phyloP scores from a whole-genome alignment of 1,140 invertebrate genomes.

The Cyclina sinensis region DNA sequence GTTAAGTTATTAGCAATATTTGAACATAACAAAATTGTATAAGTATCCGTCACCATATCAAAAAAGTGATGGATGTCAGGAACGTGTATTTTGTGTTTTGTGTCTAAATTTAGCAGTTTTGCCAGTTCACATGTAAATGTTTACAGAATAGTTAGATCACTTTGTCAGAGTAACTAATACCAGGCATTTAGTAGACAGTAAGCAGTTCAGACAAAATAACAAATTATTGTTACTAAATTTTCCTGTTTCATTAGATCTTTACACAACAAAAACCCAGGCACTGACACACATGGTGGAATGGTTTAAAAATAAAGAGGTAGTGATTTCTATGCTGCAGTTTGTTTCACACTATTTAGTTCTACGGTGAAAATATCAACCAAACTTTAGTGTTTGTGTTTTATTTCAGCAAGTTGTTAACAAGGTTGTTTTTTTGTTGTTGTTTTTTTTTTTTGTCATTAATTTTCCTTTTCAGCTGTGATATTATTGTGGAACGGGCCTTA shows the following conservation, averaged over 20 bases:
- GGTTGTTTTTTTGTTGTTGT: too few species aligned
- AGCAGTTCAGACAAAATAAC: too few species aligned
- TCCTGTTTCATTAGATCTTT: constrained; percentile 11
- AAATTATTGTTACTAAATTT: not conserved
- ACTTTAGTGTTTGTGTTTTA: constrained; percentile 1
- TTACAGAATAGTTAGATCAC: too few species aligned
- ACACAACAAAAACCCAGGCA: not conserved
- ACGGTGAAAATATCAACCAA: constrained; percentile 12
- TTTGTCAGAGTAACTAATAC: too few species aligned
- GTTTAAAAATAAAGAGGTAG: not conserved
- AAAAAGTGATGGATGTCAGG: too few species aligned
- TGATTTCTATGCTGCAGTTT: not conserved
- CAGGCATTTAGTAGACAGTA: too few species aligned
- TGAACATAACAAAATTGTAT: not conserved
- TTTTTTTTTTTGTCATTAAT: not conserved
- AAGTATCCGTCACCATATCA: too few species aligned
- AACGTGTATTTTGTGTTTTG: too few species aligned
- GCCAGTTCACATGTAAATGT: too few species aligned
- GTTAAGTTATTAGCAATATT: not conserved
- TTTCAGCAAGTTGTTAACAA: constrained; percentile 18
- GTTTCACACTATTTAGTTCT: constrained; percentile 14
- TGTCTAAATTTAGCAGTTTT: too few species aligned
- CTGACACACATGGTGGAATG: not conserved
- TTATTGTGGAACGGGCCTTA: not conserved
- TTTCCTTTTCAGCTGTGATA: not conserved